Base-by-base conservation (phyloP, 2,888 invertebrate genomes). In the Lamproptera curius region DNA sequence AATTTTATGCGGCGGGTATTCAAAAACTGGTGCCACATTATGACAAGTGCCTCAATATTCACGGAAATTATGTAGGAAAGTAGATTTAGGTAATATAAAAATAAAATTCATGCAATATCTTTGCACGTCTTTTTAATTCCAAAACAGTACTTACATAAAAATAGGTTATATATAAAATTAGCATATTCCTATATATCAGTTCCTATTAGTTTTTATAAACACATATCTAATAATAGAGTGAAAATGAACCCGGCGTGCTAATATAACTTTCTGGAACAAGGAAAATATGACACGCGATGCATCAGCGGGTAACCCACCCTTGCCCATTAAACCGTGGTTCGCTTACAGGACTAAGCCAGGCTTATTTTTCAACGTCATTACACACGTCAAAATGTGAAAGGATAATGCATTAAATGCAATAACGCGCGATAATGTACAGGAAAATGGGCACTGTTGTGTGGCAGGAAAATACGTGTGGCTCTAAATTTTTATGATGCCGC, bases 311-410 rank as follows among this genome's bases (percentile, higher is more conserved):
- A 64, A 58, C 61, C 53, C 64, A 52, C 59, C 62, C 64, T 52
- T 44, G n/a, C 55, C 60, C 60, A 61, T 61, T 63, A 66, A 60
- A 61, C 54, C 53, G 53, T 51, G 59, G 55, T 56, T 57, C 56
- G 56, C 54, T 58, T 62, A 44, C 49, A 44, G 50, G 46, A 53
- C 57, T 66, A 63, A 72, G 67, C 65, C 62, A 51, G 57, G 66
- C 66, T 69, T 75, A 74, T 73, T 74, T 74, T 75, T 75, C 74
- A 74, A 64, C 70, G 67, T 73, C 73, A 74, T 76, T 74, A 74
- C 60, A 59, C 56, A 50, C 59, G 62, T 60, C 64, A 64, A 53
- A 63, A 63, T 50, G 56, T 67, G 64, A 73, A 67, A 67, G 65
- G 67, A 70, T 73, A 70, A 71, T 66, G 69, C 68, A 63, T 70